Base-by-base conservation (phyloP, 2,113 vertebrate genomes). In the Papio anubis region DNA sequence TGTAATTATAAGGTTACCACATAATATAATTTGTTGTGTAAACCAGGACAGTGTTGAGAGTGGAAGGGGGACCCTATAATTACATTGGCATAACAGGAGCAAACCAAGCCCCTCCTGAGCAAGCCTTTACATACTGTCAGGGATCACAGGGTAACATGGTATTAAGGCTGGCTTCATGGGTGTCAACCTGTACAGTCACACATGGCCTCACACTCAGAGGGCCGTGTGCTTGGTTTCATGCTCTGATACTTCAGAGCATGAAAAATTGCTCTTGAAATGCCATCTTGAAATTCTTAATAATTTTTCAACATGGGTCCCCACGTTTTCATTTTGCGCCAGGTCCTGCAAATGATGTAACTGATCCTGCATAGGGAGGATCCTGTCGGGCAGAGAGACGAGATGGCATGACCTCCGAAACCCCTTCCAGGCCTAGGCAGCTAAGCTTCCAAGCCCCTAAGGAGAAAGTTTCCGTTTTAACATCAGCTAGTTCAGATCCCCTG, bases 11-110 rank as follows among this genome's bases (percentile, higher is more conserved):
- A 82, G 35, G 30, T 43, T 50, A 87, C 72, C n/a, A 14, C 12
- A 55, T 38, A 64, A 95, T 25, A 76, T 50, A 72, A 95, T 91
- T 87, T 83, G n/a, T 66, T 70, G 68, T 85, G 80, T 61, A 85
- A 40, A 40, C 25, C 64, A 90, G 70, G 75, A 50, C 16, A 79
- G 48, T 14, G 27, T 4, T 48, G 81, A 75, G n/a, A 82, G 59
- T 32, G 68, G 90, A 92, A 94, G 57, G 64, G 64, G 21, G 35
- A 72, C 93, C 73, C 57, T 18, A 21, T 76, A 59, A 66, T 55
- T 5, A 85, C 21, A 12, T 0, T 40, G 43, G n/a, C 30, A 30
- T 40, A n/a, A 64, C 43, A 43, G 35, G 1, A 38, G 52, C 32
- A 32, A 88, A 80, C 23, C 72, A 75, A 82, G 83, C 43, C 38